Percentiles rank a stretch among this genome's conserved stretches.
phyloP scores from a whole-genome alignment of 1,140 invertebrate species.

The Nephila pilipes region DNA sequence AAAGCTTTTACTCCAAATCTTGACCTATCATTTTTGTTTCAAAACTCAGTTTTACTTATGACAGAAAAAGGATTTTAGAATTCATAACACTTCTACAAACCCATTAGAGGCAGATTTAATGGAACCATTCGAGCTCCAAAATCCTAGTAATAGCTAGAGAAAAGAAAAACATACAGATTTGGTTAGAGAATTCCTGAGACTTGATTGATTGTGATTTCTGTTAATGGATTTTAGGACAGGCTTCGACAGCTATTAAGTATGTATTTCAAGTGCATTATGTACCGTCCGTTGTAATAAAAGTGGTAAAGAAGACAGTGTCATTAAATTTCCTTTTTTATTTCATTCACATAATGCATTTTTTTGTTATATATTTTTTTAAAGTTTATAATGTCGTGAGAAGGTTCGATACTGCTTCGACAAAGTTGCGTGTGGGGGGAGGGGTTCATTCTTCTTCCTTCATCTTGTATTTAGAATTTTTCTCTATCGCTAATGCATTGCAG shows the following conservation, averaged over 20 bases:
- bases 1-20: not conserved
- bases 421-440: not conserved
- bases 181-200: conserved; percentile 32
- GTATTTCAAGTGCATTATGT: not conserved
- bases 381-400: not conserved
- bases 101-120: conserved; percentile 40
- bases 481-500: conserved; percentile 3
- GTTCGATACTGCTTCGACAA: not conserved
- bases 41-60: not conserved
- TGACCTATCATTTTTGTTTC: not conserved
- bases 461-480: conserved; percentile 19
- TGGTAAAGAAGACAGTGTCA: not conserved
- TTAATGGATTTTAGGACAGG: conserved; percentile 60
- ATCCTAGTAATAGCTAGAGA: conserved; percentile 27
- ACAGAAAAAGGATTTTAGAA: conserved; percentile 5
- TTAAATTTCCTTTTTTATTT: not conserved
- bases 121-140: conserved; percentile 4
- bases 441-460: not conserved
- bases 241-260: conserved; percentile 70
- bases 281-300: conserved; percentile 2
- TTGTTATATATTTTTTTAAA: not conserved
- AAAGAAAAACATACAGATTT: conserved; percentile 50
- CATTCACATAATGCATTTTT: not conserved
- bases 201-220: conserved; percentile 56
- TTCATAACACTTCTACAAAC: not conserved